Base-by-base conservation (phyloP, 2,113 vertebrate genomes). In the Columba livia region DNA sequence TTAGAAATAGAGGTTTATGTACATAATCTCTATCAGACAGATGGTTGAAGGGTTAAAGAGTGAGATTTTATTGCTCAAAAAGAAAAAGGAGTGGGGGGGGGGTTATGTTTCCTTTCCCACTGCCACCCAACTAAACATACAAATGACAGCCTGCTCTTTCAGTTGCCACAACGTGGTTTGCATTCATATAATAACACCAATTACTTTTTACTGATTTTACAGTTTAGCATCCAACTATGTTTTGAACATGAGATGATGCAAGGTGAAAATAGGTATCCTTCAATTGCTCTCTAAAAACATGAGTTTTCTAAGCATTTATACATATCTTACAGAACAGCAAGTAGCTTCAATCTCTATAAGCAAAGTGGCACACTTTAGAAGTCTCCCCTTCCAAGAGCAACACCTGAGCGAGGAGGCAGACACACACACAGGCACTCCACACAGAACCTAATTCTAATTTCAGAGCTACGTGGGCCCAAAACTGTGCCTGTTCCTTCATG, bases 401-500 rank as follows among this genome's bases (percentile, higher is more conserved):
- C 0, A 4, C 28, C 28, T 79, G 50, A 53, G 51, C 44, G 64
- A 82, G 42, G 28, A 88, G 62, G 61, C 69, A 92, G 64, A 80
- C 51, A 58, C 57, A 47, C 61, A 69, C 8, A 58, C 1, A 61
- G 4, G 60, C 82, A 64, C 29, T 57, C 57, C 62, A 47, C 50
- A 29, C 44, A 56, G 31, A n/a, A 79, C 48, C n/a, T 57, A 88
- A 65, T 65, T 81, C 93, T 92, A 94, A 92, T 85, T 28, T 86
- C 44, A 48, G 74, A 89, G 57, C 32, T 91, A 89, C 1, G 4
- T 75, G 80, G 80, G 66, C 57, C 90, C 54, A 72, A 86, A 95
- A 66, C 77, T 2, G 0, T 72, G 50, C 40, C 53, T 78, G 15
- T 50, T 78, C 38, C 83, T 81, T 90, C 82, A 47, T 32, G 65